Conservation (phyloP, 2,113 vertebrate genomes). For the Protomyctophum bolini region DNA sequence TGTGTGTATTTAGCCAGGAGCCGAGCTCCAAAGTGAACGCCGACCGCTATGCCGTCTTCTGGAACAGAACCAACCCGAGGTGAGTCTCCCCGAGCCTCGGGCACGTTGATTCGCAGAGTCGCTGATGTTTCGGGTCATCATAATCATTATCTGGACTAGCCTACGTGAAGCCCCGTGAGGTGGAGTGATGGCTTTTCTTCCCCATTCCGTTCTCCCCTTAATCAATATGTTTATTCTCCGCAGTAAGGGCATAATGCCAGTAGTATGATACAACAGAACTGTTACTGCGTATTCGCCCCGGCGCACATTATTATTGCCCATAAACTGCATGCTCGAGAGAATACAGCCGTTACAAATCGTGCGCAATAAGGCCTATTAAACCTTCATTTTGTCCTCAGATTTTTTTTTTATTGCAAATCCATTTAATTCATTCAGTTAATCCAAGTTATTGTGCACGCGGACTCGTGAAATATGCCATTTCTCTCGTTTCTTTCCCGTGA, state of each 20-base stretch:
- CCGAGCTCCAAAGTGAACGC: conserved; percentile 95
- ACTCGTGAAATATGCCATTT: too few species aligned
- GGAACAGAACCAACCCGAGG: conserved; percentile 98
- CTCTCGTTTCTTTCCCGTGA: too few species aligned
- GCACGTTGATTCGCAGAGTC: conserved; percentile 2
- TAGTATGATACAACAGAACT: conserved; percentile 12
- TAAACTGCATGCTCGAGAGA: conserved; percentile 8
- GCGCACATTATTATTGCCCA: conserved; percentile 17
- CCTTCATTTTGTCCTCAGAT: too few species aligned
- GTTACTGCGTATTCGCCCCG: conserved; percentile 13
- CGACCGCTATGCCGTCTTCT: conserved; percentile 97
- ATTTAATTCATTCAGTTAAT: too few species aligned
- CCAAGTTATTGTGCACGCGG: too few species aligned
- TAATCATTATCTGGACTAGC: background rate
- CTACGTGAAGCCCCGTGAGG: conserved; percentile 20
- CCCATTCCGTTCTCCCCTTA: background rate
- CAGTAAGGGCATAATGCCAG: conserved; percentile 56
- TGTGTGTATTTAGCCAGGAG: conserved; percentile 94
- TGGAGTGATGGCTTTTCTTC: conserved; percentile 1
- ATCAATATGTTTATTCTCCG: conserved; percentile 53
- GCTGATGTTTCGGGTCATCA: conserved; percentile 20
- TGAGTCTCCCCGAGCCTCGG: conserved; percentile 64
- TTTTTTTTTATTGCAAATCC: too few species aligned
- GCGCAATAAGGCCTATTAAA: conserved; percentile 40
- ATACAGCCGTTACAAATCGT: conserved; percentile 14